Base-by-base conservation (phyloP, 2,113 vertebrate genomes). In the Hymenochirus boettgeri region DNA sequence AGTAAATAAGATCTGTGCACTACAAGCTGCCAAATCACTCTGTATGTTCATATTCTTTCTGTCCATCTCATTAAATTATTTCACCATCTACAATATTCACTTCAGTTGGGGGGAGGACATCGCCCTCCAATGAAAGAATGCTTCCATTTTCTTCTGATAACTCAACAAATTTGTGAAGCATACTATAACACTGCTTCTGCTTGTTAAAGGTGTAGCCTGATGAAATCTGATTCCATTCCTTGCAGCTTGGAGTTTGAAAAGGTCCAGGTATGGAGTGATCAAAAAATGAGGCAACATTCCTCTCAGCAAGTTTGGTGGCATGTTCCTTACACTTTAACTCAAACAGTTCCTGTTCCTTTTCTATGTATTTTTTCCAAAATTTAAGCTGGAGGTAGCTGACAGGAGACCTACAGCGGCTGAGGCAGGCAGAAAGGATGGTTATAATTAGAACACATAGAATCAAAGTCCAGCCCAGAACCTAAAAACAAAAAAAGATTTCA, bases 391-490 rank as follows among this genome's bases (percentile, higher is more conserved):
- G 61, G 65, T 84, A 87, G 69, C 83, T 88, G 71, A 90, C 69
- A 0, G 84, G 84, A 31, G 88, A 91, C 1, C 0, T 1, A 18
- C 88, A 93, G 12, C 1, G 74, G 5, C 1, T 67, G 59, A 85
- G 0, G 15, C 81, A 87, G 1, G 1, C 81, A 0, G 57, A 3
- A 57, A 75, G 7, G 57, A 91, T 70, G 33, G 69, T 53, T 5
- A 29, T 0, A 9, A 77, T 3, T 24, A 78, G 45, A 57, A 89
- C 42, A 23, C 0, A 0, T 1, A 76, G 56, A 35, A 93, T 86
- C 72, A 95, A 62, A 50, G 80, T 0, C 89, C 87, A 89, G 5
- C 90, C 93, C 3, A 82, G 3, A 10, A 95, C 27, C 91, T 92
- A 53, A 31, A 71, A 75, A 75, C 19, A 58, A 4, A 83, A 19